Conservation (phyloP, 2,797 vertebrate species). For the Heteromormyrus szaboi region DNA sequence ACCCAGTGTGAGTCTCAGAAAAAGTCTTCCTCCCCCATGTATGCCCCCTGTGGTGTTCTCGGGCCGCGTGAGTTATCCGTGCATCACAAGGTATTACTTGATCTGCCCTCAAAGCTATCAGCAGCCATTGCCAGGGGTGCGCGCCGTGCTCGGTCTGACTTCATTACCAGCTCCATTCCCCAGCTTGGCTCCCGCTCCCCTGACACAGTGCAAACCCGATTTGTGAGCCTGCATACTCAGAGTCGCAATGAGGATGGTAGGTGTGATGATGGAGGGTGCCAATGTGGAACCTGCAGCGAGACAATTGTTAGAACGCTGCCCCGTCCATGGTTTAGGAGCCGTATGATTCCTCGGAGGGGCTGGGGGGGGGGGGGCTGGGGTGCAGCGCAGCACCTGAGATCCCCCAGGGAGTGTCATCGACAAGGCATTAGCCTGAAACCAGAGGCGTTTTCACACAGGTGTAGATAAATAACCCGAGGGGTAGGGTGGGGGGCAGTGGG, state of each 20-base stretch:
- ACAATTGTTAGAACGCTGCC: not conserved
- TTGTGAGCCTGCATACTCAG: conserved; percentile 53
- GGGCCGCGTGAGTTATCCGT: conserved; percentile 61
- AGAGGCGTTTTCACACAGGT: conserved; percentile 16
- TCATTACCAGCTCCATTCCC: conserved; percentile 62
- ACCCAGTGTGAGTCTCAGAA: conserved; percentile 71
- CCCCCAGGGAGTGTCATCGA: not conserved
- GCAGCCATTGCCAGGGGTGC: conserved; percentile 63
- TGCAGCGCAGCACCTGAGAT: not conserved
- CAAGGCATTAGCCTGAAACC: conserved; percentile 7
- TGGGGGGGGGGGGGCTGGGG: not conserved
- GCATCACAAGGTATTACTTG: conserved; percentile 71
- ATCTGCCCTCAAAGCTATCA: conserved; percentile 70
- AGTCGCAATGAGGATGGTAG: not conserved
- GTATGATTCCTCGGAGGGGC: too few species aligned
- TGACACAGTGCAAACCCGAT: conserved; percentile 55
- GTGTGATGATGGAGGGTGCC: not conserved
- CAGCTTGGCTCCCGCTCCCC: conserved; percentile 52
- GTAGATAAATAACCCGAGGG: not conserved
- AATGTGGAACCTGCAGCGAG: not conserved
- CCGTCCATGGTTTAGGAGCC: not conserved
- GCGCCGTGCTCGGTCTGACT: conserved; percentile 60
- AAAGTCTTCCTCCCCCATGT: conserved; percentile 41
- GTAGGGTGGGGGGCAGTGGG: not conserved
- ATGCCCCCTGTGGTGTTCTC: conserved; percentile 52